Percentiles rank a stretch among this genome's conserved stretches.
Evolutionary conservation across 1,140 invertebrate genomes (phyloP).

Genomic region (Oedothorax gibbosus): DNA sequence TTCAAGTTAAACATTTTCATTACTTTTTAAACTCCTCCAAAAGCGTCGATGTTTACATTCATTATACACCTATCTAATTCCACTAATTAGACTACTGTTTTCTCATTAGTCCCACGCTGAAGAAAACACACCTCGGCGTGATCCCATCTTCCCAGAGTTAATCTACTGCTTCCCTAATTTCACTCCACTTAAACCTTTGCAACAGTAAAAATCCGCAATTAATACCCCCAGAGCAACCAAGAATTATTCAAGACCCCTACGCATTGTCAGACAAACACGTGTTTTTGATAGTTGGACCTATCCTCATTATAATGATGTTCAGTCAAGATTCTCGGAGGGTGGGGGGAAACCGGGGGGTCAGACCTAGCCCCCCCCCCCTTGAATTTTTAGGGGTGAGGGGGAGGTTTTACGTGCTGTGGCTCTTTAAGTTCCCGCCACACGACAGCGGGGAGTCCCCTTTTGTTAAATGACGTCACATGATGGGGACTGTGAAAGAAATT

Average conservation of each 20-base stretch:
- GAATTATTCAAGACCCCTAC: constrained; percentile 27
- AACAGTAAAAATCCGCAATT: too few species aligned
- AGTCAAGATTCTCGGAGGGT: neutral
- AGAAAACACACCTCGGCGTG: too few species aligned
- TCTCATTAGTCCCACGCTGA: too few species aligned
- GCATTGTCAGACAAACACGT: constrained; percentile 49
- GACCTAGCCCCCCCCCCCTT: constrained; percentile 19
- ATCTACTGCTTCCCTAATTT: too few species aligned
- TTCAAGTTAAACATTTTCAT: too few species aligned
- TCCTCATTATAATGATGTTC: constrained; percentile 51
- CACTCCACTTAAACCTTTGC: too few species aligned
- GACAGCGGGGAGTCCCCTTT: constrained; percentile 11
- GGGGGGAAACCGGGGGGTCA: constrained; percentile 4
- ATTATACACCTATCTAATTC: too few species aligned
- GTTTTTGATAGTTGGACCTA: constrained; percentile 55
- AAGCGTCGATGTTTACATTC: too few species aligned
- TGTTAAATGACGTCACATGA: constrained; percentile 47
- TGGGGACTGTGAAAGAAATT: neutral
- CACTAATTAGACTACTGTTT: too few species aligned
- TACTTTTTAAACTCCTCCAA: too few species aligned
- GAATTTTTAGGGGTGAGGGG: constrained; percentile 9
- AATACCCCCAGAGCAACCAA: neutral
- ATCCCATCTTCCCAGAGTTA: too few species aligned
- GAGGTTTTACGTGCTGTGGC: constrained; percentile 44
- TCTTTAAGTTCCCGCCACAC: constrained; percentile 43